Percentiles rank a stretch among this genome's conserved stretches.
phyloP scores from a whole-genome alignment of 2,888 invertebrate species.

The Microctonus brassicae region DNA sequence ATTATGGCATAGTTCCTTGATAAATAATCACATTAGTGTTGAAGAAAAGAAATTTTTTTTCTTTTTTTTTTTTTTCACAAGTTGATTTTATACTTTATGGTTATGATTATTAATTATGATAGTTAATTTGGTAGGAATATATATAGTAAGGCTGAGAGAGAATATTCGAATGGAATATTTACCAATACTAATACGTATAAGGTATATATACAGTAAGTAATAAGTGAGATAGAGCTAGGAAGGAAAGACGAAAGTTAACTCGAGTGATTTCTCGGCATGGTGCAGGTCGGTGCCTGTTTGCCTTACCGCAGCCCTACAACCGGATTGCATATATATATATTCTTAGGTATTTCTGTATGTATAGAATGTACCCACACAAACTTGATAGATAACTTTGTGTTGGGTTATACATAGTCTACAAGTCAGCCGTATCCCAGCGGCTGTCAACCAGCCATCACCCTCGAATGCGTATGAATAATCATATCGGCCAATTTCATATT shows the following conservation, averaged over 20 bases:
- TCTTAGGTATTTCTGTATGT: too few relatives aligned
- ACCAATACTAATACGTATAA: background rate
- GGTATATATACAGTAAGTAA: background rate
- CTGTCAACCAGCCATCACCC: constrained; percentile 62
- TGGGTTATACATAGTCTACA: constrained; percentile 9
- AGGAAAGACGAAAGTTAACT: constrained; percentile 6
- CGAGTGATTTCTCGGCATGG: constrained; percentile 39
- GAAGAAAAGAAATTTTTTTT: background rate
- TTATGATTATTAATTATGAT: constrained; percentile 25
- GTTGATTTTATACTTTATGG: background rate
- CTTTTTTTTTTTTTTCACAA: background rate
- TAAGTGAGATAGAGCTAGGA: background rate
- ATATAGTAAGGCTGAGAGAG: too few relatives aligned
- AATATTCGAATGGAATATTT: too few relatives aligned
- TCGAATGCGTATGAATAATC: constrained; percentile 62
- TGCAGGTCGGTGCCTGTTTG: constrained; percentile 37
- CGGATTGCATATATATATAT: constrained; percentile 30
- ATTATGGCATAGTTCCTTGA: background rate
- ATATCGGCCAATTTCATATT: constrained; percentile 60
- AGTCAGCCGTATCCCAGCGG: constrained; percentile 39
- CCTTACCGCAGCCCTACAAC: constrained; percentile 42
- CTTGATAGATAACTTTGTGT: constrained; percentile 8
- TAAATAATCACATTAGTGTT: background rate
- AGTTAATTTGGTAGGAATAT: constrained; percentile 17
- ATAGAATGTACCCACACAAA: background rate